Percentiles rank a stretch among this genome's conserved stretches.
Conservation (phyloP, 1,140 invertebrate genomes). For the Hylaeus volcanicus region DNA sequence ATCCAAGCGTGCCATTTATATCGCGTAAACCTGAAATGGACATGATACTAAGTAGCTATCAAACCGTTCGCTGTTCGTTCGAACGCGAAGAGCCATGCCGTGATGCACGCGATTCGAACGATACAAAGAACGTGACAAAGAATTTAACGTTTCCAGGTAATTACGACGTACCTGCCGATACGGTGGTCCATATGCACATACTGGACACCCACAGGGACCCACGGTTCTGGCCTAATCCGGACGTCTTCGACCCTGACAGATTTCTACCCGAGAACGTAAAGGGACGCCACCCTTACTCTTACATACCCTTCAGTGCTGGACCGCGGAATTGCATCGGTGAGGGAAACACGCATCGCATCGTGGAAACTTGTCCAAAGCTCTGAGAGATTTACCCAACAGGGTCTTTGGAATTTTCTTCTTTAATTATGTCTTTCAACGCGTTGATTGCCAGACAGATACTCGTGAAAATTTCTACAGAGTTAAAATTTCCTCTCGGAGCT, state of each 20-base stretch:
- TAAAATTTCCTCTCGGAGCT: too few relatives aligned
- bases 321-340: slow-evolving; percentile 83
- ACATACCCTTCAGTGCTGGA: slow-evolving; percentile 85
- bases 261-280: slow-evolving; percentile 82
- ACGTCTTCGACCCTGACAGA: slow-evolving; percentile 85
- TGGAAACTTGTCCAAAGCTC: too few relatives aligned
- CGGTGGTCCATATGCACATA: background rate
- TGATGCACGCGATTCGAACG: too few relatives aligned
- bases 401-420: too few relatives aligned
- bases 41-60: slow-evolving; percentile 51
- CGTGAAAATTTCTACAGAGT: too few relatives aligned
- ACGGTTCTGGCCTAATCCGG: slow-evolving; percentile 44
- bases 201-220: slow-evolving; percentile 26
- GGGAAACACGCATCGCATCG: background rate
- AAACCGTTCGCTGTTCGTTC: too few relatives aligned
- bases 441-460: too few relatives aligned
- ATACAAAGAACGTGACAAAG: background rate
- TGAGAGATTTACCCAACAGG: too few relatives aligned
- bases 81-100: too few relatives aligned
- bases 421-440: too few relatives aligned
- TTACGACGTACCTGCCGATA: background rate
- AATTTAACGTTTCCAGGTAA: slow-evolving; percentile 22
- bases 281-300: slow-evolving; percentile 79
- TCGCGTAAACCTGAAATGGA: slow-evolving; percentile 66
- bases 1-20: slow-evolving; percentile 83